phyloP scores from a whole-genome alignment of 2,113 vertebrate species.

The Cololabis saira region DNA sequence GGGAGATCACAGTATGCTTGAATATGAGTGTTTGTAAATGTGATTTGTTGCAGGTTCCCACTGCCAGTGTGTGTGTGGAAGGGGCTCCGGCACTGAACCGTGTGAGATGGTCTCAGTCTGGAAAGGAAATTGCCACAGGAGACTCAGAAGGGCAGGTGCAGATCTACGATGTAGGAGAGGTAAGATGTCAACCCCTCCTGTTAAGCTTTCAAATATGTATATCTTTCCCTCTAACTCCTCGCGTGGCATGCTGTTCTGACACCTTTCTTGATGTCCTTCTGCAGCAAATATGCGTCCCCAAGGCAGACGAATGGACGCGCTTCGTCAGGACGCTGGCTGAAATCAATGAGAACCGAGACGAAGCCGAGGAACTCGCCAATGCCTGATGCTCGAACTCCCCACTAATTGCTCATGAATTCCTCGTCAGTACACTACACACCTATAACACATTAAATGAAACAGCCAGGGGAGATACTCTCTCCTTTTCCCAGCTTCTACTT shows the following conservation, averaged over 20 bases:
- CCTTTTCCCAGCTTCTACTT: conserved; percentile 38
- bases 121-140: conserved; percentile 96
- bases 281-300: conserved; percentile 96
- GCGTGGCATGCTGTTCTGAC: background rate
- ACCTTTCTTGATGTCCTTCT: background rate
- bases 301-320: conserved; percentile 94
- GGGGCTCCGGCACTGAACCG: conserved; percentile 95
- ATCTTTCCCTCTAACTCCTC: fast-evolving
- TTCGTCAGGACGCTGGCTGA: conserved; percentile 94
- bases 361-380: conserved; percentile 93
- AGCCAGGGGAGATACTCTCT: conserved; percentile 1
- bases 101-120: conserved; percentile 94
- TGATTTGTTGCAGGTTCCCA: conserved; percentile 87
- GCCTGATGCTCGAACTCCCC: conserved; percentile 54
- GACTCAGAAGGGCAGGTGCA: conserved; percentile 96
- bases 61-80: conserved; percentile 92
- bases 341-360: conserved; percentile 94
- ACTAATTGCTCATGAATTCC: conserved; percentile 9
- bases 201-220: no score
- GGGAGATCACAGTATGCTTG: no score
- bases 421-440: conserved; percentile 17
- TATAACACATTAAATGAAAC: conserved; percentile 42
- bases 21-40: background rate
- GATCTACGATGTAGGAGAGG: conserved; percentile 98
- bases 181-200: conserved; percentile 62